Conservation (phyloP, 2,888 invertebrate genomes). For the Eristalis tenax region DNA sequence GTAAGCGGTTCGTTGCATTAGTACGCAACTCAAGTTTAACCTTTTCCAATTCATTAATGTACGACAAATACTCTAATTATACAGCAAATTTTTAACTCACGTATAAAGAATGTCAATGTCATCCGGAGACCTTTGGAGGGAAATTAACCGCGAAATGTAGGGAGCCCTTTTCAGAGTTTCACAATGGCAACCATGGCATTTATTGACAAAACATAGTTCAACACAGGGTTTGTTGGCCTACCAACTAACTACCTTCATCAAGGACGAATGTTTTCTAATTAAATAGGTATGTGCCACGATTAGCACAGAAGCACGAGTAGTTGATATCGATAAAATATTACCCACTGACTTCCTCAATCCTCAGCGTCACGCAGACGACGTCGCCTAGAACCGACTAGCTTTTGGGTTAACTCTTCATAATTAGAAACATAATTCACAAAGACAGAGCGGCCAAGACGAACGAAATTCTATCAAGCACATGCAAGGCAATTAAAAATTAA, state of each 20-base stretch:
- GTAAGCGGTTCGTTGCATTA: conserved; percentile 44
- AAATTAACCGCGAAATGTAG: conserved; percentile 1
- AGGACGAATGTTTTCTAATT: conserved; percentile 59
- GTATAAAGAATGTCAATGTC: conserved; percentile 56
- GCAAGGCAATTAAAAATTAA: conserved; percentile 41
- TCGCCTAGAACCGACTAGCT: background rate
- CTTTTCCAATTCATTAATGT: conserved; percentile 43
- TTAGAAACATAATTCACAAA: conserved; percentile 18
- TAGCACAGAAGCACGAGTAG: conserved; percentile 55
- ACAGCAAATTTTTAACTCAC: conserved; percentile 18
- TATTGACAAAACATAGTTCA: conserved; percentile 65
- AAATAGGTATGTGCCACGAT: conserved; percentile 27
- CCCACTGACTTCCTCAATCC: conserved; percentile 62
- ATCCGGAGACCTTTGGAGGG: conserved; percentile 13
- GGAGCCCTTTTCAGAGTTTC: conserved; percentile 14
- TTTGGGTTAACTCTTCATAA: conserved; percentile 12
- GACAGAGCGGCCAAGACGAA: background rate
- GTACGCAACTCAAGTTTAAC: conserved; percentile 29
- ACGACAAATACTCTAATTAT: conserved; percentile 24
- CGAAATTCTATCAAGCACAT: background rate
- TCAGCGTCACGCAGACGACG: conserved; percentile 22
- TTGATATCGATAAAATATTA: conserved; percentile 67
- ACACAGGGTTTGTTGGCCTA: conserved; percentile 17
- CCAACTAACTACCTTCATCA: conserved; percentile 35
- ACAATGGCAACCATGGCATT: conserved; percentile 34